Evolutionary conservation across 1,140 invertebrate species (phyloP), one percentile per base, ranked within the genome.

Genomic region (Drosophila repletoides): DNA sequence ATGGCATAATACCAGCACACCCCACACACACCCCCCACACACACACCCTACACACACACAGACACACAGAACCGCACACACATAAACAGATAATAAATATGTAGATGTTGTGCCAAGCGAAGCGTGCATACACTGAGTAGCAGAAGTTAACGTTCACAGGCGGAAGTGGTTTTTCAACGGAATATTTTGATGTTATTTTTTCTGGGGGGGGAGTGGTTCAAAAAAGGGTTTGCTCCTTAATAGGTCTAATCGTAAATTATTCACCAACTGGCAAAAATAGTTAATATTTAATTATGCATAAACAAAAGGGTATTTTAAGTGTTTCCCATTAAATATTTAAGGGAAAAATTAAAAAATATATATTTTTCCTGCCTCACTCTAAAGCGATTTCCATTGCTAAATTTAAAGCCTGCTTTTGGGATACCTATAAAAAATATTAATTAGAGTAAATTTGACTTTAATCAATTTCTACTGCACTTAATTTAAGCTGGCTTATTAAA

Each of bases 1-100:
- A 80, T 28, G 55, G 53, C 80, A 84, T 86, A 72, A 84, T 86
- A 69, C 22, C 33, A 61, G 49, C n/a, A n/a, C n/a, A n/a, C n/a
- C n/a, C n/a, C n/a, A n/a, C n/a, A 24, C 51, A 26, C 26, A 15
- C 15, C 56, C 0, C 29, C 36, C 36, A 48, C 46, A 49, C 55
- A 40, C 46, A 59, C 43, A 40, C 24, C n/a, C n/a, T n/a, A 61
- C 56, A 66, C 22, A 52, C 51, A 46, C 51, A 65, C 9, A 59
- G 26, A 14, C 17, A 26, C 28, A 24, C 43, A 36, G 31, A 31
- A 28, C 21, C 38, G 45, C 15, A 22, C 40, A 21, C 29, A 60
- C 40, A 46, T 64, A 68, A 64, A 69, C 65, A 69, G 21, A 58
- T 76, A 76, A 77, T 77, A 74, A 77, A 73, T 74, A 64, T 71